These are phyloP conservation scores for Anorthoa munda DNA, from an alignment of 2,888 invertebrate species.

Conservation along the genomic window DNA sequence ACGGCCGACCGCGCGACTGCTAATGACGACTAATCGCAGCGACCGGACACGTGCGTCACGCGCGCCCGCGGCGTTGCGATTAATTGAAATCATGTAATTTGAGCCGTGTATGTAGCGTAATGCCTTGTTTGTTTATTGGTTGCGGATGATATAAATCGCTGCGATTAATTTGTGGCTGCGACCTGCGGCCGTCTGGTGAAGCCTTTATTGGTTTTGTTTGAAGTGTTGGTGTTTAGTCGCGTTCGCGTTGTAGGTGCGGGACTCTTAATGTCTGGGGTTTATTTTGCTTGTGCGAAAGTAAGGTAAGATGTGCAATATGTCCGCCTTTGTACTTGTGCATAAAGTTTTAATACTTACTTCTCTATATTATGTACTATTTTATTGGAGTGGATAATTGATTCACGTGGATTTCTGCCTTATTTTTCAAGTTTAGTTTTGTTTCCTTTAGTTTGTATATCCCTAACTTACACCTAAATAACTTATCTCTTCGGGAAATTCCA, in stretches of 20 bases:
- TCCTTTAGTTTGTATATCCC: too few species aligned
- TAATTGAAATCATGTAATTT: constrained; percentile 66
- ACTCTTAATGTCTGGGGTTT: constrained; percentile 10
- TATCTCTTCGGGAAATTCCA: too few species aligned
- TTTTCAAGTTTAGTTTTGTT: too few species aligned
- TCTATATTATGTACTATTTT: not conserved
- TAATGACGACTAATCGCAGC: constrained; percentile 65
- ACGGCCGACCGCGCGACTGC: constrained; percentile 53
- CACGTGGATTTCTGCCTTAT: too few species aligned
- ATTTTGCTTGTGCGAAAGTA: not conserved
- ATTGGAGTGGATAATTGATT: not conserved
- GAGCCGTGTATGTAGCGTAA: constrained; percentile 57
- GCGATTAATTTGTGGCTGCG: constrained; percentile 46
- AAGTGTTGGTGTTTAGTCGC: constrained; percentile 22
- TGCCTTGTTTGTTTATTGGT: constrained; percentile 60
- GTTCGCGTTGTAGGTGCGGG: constrained; percentile 22
- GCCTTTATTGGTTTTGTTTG: constrained; percentile 27
- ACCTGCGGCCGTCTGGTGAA: constrained; percentile 22
- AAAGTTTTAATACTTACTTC: too few species aligned
- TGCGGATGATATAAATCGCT: constrained; percentile 54
- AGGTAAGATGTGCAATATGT: not conserved
- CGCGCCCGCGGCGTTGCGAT: constrained; percentile 60
- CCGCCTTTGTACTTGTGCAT: too few species aligned
- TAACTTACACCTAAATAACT: too few species aligned
- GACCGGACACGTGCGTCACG: constrained; percentile 57